Conservation (phyloP, 2,888 invertebrate genomes). For the Gandaritis pyraliata region DNA sequence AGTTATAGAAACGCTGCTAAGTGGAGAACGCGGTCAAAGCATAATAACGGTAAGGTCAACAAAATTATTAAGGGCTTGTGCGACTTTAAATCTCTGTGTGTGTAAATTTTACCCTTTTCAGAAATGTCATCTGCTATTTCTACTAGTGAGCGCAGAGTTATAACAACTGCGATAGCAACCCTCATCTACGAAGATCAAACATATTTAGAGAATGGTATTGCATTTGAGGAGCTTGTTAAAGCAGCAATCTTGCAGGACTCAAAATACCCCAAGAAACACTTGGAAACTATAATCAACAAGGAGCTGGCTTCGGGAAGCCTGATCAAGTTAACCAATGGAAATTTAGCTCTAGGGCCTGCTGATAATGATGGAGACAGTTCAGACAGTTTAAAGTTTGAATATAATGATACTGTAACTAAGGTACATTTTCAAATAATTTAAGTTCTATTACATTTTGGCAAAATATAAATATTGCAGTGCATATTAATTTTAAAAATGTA, state of each 20-base stretch:
- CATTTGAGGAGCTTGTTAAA: conserved; percentile 87
- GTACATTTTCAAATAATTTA: conserved; percentile 44
- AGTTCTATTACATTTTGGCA: not conserved
- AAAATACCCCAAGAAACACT: conserved; percentile 85
- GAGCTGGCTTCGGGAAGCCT: conserved; percentile 89
- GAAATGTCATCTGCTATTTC: conserved; percentile 76
- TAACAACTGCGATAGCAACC: conserved; percentile 88
- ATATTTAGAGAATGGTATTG: conserved; percentile 89
- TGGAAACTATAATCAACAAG: conserved; percentile 87
- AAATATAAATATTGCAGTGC: too few relatives aligned
- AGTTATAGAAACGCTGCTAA: conserved; percentile 93
- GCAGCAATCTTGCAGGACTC: conserved; percentile 87
- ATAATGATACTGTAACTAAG: conserved; percentile 75
- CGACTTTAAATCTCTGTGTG: conserved; percentile 11
- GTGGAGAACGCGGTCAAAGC: conserved; percentile 81
- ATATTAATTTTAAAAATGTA: too few relatives aligned
- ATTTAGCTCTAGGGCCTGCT: conserved; percentile 87
- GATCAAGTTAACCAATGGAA: conserved; percentile 87
- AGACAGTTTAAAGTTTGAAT: conserved; percentile 78
- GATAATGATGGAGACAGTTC: conserved; percentile 84
- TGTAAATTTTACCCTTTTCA: conserved; percentile 35
- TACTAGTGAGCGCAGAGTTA: conserved; percentile 80
- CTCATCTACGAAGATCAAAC: conserved; percentile 89
- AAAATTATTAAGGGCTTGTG: conserved; percentile 2
- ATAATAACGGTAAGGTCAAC: conserved; percentile 66